Conservation (phyloP, 2,797 vertebrate genomes). For the Potorous gilbertii region DNA sequence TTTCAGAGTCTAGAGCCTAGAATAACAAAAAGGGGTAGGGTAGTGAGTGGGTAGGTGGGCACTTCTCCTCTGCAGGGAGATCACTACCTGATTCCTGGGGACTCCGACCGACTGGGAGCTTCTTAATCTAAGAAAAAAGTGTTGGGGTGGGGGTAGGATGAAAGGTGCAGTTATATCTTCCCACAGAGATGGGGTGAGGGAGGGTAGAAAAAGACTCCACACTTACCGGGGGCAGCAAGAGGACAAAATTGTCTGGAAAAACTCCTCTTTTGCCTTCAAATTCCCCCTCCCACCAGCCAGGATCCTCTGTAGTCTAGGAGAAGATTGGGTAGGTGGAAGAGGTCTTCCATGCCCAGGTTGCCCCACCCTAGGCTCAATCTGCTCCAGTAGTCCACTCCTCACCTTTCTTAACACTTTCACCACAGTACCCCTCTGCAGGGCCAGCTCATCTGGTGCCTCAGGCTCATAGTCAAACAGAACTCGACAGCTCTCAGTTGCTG, state of each 20-base stretch:
- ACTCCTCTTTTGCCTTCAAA: conserved; percentile 87
- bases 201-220: background rate
- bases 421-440: conserved; percentile 87
- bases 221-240: conserved; percentile 84
- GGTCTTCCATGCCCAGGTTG: accelerated
- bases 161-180: background rate
- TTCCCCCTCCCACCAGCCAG: conserved; percentile 96
- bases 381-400: conserved; percentile 16
- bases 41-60: background rate
- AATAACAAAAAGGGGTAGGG: background rate
- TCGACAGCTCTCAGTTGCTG: conserved; percentile 84
- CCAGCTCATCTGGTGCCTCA: conserved; percentile 88
- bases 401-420: conserved; percentile 90
- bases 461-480: conserved; percentile 90
- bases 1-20: background rate
- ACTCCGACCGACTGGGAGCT: background rate
- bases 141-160: background rate
- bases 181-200: background rate
- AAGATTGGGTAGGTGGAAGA: background rate
- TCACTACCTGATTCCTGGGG: background rate
- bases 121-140: background rate
- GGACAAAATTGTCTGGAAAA: conserved; percentile 93
- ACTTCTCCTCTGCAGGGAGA: background rate
- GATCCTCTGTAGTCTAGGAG: conserved; percentile 87
- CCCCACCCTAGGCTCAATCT: background rate